Evolutionary conservation across 2,797 vertebrate genomes (phyloP).

Genomic region (Xenentodon cancila): DNA sequence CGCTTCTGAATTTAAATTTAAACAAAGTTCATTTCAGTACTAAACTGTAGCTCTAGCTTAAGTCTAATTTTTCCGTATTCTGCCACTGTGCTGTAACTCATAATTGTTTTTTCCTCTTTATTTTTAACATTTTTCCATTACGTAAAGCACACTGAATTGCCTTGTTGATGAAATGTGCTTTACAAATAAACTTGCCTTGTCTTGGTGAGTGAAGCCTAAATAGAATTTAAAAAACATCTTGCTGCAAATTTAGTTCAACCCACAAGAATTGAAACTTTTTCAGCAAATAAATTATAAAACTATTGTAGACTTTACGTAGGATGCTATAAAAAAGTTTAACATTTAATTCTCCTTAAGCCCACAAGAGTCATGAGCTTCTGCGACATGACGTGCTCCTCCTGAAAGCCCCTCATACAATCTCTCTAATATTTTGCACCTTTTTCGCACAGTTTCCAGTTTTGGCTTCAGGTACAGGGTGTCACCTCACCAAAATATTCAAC

Average conservation of each 20-base stretch:
- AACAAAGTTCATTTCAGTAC: no score
- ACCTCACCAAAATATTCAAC: constrained; percentile 5
- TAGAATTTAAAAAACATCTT: not conserved
- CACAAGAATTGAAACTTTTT: not conserved
- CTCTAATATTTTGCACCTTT: constrained; percentile 8
- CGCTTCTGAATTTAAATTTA: no score
- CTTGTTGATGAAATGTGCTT: no score
- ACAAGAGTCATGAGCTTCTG: constrained; percentile 11
- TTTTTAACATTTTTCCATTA: no score
- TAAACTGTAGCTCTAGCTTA: no score
- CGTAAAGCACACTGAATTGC: no score
- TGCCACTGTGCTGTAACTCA: no score
- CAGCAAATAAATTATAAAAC: not conserved
- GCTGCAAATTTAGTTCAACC: constrained; percentile 1
- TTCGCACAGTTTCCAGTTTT: constrained; percentile 14
- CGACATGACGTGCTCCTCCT: constrained; percentile 40
- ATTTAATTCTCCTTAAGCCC: constrained; percentile 10
- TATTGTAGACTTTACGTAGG: constrained; percentile 4
- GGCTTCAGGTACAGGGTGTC: constrained; percentile 25
- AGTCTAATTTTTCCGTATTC: no score
- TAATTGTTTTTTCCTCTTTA: no score
- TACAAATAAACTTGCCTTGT: no score
- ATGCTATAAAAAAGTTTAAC: constrained; percentile 18
- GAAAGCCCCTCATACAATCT: constrained; percentile 15
- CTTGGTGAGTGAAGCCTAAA: not conserved